Conservation (phyloP, 35 echinoderm and acorn worm genomes). For the Eucidaris tribuloides region DNA sequence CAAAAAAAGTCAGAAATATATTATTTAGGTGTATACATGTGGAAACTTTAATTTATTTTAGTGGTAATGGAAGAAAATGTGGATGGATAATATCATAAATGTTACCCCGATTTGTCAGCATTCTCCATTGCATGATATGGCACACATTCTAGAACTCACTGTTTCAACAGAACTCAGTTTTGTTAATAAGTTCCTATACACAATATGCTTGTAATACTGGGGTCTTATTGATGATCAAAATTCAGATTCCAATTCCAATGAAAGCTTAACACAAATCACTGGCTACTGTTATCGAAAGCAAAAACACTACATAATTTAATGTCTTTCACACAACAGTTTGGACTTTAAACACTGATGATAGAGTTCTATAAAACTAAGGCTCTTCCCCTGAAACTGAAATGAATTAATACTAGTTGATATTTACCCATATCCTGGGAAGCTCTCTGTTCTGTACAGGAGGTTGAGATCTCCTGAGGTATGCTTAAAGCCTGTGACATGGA, state of each 20-base stretch:
- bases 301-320: background rate
- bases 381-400: background rate
- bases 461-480: conserved; percentile 51
- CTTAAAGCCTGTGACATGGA: conserved; percentile 14
- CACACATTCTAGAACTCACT: no score
- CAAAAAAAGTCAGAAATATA: no score
- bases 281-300: background rate
- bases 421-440: conserved; percentile 74
- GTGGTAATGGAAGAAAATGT: no score
- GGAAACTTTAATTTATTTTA: no score
- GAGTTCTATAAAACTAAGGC: background rate
- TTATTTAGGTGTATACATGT: no score
- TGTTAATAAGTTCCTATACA: background rate
- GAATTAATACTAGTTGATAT: background rate
- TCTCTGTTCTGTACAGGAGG: conserved; percentile 41
- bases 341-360: background rate
- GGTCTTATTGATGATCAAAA: background rate
- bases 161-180: no score
- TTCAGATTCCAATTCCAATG: background rate
- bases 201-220: no score
- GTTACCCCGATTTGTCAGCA: no score
- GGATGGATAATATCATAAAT: no score
- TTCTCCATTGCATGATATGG: no score
- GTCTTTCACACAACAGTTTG: background rate
- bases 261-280: no score